A percentile compares a stretch with the other conserved stretches of the same genome.
Conservation (phyloP, 2,113 vertebrate species). For the Ceyx margarethae region DNA sequence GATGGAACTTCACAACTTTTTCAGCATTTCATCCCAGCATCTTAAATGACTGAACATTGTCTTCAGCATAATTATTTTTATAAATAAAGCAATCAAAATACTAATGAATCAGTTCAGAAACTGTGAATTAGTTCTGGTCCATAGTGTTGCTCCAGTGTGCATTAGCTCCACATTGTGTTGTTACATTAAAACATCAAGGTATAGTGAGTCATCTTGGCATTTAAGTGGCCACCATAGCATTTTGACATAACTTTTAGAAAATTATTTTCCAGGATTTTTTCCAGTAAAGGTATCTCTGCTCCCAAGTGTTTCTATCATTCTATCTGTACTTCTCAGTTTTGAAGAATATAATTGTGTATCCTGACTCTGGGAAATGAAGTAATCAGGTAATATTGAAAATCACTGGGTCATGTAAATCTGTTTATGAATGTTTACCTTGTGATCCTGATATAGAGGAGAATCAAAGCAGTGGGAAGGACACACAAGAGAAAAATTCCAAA, state of each 20-base stretch:
- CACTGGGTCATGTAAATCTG: constrained; percentile 27
- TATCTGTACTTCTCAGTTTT: constrained; percentile 26
- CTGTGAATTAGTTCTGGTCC: not conserved
- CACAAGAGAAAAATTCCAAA: not conserved
- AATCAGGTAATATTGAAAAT: constrained; percentile 57
- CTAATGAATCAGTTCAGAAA: not conserved
- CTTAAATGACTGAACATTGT: not conserved
- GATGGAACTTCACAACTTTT: not conserved
- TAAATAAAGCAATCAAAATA: not conserved
- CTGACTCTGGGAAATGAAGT: constrained; percentile 9
- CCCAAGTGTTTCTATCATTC: not conserved
- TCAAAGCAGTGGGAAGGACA: constrained; percentile 9
- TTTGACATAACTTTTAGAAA: not conserved
- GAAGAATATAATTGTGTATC: constrained; percentile 25
- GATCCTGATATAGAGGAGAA: constrained; percentile 2
- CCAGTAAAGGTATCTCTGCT: not conserved
- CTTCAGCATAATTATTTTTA: not conserved
- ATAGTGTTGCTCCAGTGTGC: not conserved
- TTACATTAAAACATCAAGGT: not conserved
- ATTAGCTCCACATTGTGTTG: not conserved
- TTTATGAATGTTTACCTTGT: constrained; percentile 52
- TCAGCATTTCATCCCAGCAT: not conserved
- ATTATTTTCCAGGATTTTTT: not conserved
- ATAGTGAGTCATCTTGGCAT: not conserved
- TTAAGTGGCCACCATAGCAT: not conserved